Percentiles rank a stretch among this genome's conserved stretches.
Evolutionary conservation across 2,888 invertebrate genomes (phyloP).

Genomic region (Drosophila cognata): DNA sequence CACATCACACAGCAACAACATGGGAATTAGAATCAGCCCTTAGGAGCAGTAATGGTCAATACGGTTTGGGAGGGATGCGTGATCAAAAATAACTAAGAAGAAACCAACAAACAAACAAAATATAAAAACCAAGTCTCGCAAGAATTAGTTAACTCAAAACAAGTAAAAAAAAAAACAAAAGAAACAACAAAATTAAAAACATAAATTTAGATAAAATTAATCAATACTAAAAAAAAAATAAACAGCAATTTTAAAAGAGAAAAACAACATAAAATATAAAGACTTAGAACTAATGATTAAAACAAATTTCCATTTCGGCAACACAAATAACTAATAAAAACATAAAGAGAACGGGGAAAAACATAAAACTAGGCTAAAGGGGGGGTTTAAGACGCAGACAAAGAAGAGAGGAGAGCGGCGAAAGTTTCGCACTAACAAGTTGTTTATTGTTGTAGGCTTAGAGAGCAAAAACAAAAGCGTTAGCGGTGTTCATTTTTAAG

Average conservation of each 20-base stretch:
- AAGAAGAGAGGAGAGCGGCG: conserved; percentile 5
- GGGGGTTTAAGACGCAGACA: neutral
- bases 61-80: conserved; percentile 85
- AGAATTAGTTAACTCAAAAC: conserved; percentile 28
- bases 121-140: conserved; percentile 1
- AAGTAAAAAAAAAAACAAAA: conserved; percentile 16
- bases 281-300: conserved; percentile 53
- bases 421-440: conserved; percentile 36
- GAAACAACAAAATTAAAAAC: conserved; percentile 30
- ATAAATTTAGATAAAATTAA: conserved; percentile 63
- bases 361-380: conserved; percentile 13
- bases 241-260: conserved; percentile 38
- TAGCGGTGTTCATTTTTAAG: conserved; percentile 78
- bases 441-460: conserved; percentile 69
- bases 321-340: conserved; percentile 22
- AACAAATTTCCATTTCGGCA: conserved; percentile 64
- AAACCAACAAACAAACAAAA: conserved; percentile 20
- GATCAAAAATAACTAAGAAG: conserved; percentile 72
- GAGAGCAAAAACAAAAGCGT: conserved; percentile 49
- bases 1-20: conserved; percentile 36
- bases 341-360: conserved; percentile 15
- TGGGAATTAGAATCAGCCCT: conserved; percentile 51
- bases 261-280: conserved; percentile 49
- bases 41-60: conserved; percentile 71
- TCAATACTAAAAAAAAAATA: conserved; percentile 29